Percentiles rank a stretch among this genome's conserved stretches.
These are phyloP conservation scores for Mormyrops boulengeri DNA, from an alignment of 2,797 vertebrate species.

Conservation along the genomic window DNA sequence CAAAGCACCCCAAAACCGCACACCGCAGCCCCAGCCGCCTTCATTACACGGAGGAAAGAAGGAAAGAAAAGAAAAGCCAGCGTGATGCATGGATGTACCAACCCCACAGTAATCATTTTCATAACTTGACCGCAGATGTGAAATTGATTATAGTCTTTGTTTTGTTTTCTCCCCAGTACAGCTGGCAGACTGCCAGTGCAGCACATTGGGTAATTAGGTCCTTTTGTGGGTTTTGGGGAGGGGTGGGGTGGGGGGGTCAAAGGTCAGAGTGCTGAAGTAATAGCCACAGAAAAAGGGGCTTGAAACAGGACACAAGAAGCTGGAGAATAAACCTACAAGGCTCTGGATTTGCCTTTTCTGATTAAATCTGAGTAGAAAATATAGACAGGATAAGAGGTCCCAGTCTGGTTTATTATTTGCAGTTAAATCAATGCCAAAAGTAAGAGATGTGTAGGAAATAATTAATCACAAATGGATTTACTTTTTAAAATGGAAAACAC, in stretches of 20 bases:
- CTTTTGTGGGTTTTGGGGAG: not conserved
- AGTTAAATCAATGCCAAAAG: slow-evolving; percentile 20
- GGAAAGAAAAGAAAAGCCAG: not conserved
- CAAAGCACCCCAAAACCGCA: not conserved
- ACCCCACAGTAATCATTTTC: slow-evolving; percentile 15
- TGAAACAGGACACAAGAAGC: slow-evolving; percentile 9
- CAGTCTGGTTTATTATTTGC: slow-evolving; percentile 14
- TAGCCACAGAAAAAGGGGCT: not conserved
- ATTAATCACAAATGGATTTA: slow-evolving; percentile 22
- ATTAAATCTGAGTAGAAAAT: slow-evolving; percentile 26
- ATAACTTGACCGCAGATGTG: slow-evolving; percentile 15
- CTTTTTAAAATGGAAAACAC: not conserved
- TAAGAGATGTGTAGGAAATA: slow-evolving; percentile 21
- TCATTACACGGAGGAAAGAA: slow-evolving; percentile 3
- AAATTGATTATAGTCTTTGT: slow-evolving; percentile 20
- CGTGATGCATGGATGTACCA: not conserved
- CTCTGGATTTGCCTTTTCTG: slow-evolving; percentile 16
- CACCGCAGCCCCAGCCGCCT: not conserved
- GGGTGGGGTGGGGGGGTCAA: not conserved
- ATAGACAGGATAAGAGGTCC: slow-evolving; percentile 6
- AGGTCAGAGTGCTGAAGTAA: slow-evolving; percentile 12
- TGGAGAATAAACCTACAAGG: not conserved
- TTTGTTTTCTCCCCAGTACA: slow-evolving; percentile 1
- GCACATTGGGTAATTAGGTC: slow-evolving; percentile 13
- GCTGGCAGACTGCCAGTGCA: not conserved